Evolutionary conservation across 2,888 invertebrate species (phyloP), one percentile per base, ranked within the genome.

Genomic region (Sympetrum striolatum): DNA sequence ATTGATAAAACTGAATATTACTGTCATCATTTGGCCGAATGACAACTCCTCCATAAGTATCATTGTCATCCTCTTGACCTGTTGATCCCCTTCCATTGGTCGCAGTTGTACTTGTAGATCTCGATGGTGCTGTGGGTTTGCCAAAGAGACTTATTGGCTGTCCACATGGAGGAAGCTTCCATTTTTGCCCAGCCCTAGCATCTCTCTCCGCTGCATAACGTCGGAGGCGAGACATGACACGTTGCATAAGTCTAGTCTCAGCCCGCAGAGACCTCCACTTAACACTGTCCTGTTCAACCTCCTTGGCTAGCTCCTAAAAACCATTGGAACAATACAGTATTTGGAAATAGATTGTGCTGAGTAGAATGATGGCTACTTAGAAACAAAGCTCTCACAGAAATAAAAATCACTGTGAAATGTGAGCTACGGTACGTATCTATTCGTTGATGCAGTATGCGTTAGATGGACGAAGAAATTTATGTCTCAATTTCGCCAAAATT

Each of bases 141-240:
- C 96, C 95, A 92, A 96, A 96, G 80, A 96, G 94, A 93, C 96
- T 95, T 92, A 96, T 96, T 12, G 96, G 96, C 92, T 96, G 96
- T n/a, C 96, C 96, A 92, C 95, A 95, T 31, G 96, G 96, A 53
- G 96, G 96, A 91, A 96, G 93, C 92, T 96, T 96, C 96, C 96
- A 96, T 93, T 96, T 96, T 92, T 96, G 96, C 14, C 96, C 95
- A 22, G 95, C 94, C 93, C 95, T 95, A 58, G 94, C 94, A 92
- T 94, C 95, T 91, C 95, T 94, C 92, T 96, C 96, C 92, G 95
- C 95, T 92, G 95, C 95, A 92, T 96, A 95, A 93, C 96, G 94
- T 91, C 95, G 94, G 92, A 96, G 93, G 93, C 96, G 95, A 18
- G 96, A 95, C 93, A 96, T 95, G 60, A 96, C 96, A 92, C 96